Evolutionary conservation across 2,113 vertebrate species (phyloP), one percentile per base, ranked within the genome.

Genomic region (Hiodon alosoides): DNA sequence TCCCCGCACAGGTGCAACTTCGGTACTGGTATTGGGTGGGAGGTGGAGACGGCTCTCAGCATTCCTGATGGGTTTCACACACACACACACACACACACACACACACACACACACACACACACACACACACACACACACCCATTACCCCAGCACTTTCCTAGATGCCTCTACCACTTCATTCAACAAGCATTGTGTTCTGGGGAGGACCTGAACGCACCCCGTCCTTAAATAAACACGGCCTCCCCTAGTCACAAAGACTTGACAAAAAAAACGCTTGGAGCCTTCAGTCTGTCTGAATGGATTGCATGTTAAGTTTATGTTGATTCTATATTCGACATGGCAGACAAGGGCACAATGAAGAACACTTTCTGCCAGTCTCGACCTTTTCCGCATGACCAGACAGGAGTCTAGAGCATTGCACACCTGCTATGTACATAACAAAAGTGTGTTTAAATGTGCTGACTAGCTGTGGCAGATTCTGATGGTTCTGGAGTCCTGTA

Each of bases 1-100:
- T 80, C 79, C 65, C 79, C 84, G 87, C 87, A 86, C 89, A 91
- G 89, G 89, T 92, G 88, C 83, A 83, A 83, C 80, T 83, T 85
- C 84, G 46, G 10, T 6, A 31, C 31, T 31, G 31, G 31, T 0
- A 31, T 31, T 31, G 31, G 31, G 31, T 31, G 31, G 31, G 31
- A 31, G 31, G 31, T 31, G 31, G 31, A 31, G 31, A 31, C 31
- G 84, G 83, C 82, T 79, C 84, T 72, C 67, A 58, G 53, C 11
- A 51, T 50, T 57, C 77, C 81, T 77, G 70, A 69, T 69, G 73
- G 76, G 73, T 74, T 78, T 81, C 71, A 74, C 11, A 61, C 59
- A 78, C 78, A 79, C 83, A 7, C 5, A 6, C 16, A 64, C 13
- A 46, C 61, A 7, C 16, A 64, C 16, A 31, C 61, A 66, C 9